A percentile compares a stretch with the other conserved stretches of the same genome.
These are phyloP conservation scores for Holothuria leucospilota DNA, from an alignment of 53 echinoderm and acorn worm species.

Conservation along the genomic window DNA sequence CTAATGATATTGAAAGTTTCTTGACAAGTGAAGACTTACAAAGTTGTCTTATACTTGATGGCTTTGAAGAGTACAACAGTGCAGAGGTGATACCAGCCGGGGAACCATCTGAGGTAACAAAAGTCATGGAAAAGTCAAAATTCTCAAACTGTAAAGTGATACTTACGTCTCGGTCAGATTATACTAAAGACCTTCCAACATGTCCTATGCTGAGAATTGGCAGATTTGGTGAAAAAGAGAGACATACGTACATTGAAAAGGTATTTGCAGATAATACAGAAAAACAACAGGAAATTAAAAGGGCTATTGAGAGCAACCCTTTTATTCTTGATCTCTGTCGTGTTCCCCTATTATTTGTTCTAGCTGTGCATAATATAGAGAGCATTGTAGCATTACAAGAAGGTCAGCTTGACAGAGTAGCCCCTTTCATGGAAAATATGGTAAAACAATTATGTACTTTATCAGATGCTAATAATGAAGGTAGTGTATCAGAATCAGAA, in stretches of 20 bases:
- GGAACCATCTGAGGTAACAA: background rate
- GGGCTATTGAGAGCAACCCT: background rate
- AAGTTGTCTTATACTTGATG: too few species aligned
- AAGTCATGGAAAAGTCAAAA: background rate
- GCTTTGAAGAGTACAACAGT: too few species aligned
- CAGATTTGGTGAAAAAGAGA: background rate
- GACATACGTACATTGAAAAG: background rate
- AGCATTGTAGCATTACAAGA: background rate
- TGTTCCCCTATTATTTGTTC: background rate
- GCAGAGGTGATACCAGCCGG: background rate
- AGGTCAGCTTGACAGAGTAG: slow-evolving; percentile 5
- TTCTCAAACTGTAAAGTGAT: background rate
- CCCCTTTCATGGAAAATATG: slow-evolving; percentile 1
- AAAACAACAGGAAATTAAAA: background rate
- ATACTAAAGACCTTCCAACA: background rate
- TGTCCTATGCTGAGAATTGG: background rate
- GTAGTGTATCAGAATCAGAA: background rate
- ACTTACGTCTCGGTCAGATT: background rate
- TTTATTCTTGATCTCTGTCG: slow-evolving; percentile 7
- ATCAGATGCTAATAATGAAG: background rate
- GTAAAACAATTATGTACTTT: background rate
- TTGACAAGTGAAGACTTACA: background rate
- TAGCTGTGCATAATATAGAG: background rate
- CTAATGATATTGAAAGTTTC: background rate
- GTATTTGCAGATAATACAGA: background rate